A percentile compares a stretch with the other conserved stretches of the same genome.
These are phyloP conservation scores for Papilio demoleus DNA, from an alignment of 2,888 invertebrate species.

Conservation along the genomic window DNA sequence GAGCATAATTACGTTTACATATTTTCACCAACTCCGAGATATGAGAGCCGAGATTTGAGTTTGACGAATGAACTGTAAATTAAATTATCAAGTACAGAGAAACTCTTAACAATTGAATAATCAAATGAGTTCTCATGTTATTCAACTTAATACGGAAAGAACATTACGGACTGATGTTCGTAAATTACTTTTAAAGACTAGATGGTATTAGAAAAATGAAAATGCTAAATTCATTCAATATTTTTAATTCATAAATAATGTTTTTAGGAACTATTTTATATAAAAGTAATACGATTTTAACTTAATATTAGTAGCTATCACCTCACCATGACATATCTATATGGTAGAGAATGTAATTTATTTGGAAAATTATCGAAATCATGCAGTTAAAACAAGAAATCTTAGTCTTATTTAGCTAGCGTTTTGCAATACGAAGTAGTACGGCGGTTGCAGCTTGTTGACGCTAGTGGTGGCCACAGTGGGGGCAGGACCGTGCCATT, in stretches of 20 bases:
- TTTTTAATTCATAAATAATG: neutral
- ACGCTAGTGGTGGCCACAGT: conserved; percentile 64
- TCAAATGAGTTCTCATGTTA: neutral
- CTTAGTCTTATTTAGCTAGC: conserved; percentile 52
- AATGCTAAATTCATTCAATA: neutral
- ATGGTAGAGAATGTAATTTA: no score
- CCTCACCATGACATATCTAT: no score
- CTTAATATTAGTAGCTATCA: neutral
- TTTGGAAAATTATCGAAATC: neutral
- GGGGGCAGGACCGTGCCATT: conserved; percentile 74
- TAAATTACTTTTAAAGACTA: neutral
- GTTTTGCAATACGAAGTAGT: conserved; percentile 73
- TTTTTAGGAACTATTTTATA: conserved; percentile 1
- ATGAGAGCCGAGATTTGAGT: neutral
- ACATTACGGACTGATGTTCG: neutral
- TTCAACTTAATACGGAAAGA: neutral
- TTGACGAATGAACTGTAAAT: conserved; percentile 16
- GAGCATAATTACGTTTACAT: neutral
- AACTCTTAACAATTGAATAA: neutral
- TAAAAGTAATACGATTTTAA: neutral
- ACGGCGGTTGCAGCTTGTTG: conserved; percentile 71
- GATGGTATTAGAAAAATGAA: neutral
- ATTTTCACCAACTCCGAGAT: neutral
- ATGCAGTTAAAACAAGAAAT: neutral
- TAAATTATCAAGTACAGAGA: neutral